phyloP scores from a whole-genome alignment of 2,113 vertebrate species.

The Cnemophilus loriae region DNA sequence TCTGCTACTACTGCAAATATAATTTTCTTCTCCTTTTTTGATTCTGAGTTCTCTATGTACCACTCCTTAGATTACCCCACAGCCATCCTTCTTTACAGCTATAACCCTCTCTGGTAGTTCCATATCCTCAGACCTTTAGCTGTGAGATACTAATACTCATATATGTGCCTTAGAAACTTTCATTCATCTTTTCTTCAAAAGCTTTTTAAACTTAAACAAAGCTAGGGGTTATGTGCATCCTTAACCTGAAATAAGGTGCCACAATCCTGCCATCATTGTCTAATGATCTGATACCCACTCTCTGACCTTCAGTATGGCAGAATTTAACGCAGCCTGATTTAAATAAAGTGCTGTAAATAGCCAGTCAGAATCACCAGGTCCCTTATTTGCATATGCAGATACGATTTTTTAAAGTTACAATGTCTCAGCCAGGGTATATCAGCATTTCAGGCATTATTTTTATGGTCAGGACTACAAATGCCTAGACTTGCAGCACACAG shows the following conservation, averaged over 20 bases:
- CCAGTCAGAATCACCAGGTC: not conserved
- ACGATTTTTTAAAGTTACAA: not conserved
- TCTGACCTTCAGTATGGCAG: not conserved
- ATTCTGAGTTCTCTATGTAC: not conserved
- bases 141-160: not conserved
- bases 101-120: not conserved
- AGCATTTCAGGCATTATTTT: not conserved
- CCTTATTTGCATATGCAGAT: not conserved
- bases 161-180: not conserved
- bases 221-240: not conserved
- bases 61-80: not conserved
- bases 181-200: not conserved
- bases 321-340: not conserved
- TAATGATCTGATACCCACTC: not conserved
- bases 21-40: not conserved
- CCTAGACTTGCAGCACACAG: not conserved
- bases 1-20: not conserved
- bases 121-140: not conserved
- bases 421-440: not conserved
- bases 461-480: not conserved
- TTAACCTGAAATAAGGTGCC: not conserved
- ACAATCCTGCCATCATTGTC: not conserved
- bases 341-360: not conserved
- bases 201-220: not conserved
- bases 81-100: not conserved